Base-by-base conservation (phyloP, 1,140 invertebrate genomes). In the Ectropis grisescens region DNA sequence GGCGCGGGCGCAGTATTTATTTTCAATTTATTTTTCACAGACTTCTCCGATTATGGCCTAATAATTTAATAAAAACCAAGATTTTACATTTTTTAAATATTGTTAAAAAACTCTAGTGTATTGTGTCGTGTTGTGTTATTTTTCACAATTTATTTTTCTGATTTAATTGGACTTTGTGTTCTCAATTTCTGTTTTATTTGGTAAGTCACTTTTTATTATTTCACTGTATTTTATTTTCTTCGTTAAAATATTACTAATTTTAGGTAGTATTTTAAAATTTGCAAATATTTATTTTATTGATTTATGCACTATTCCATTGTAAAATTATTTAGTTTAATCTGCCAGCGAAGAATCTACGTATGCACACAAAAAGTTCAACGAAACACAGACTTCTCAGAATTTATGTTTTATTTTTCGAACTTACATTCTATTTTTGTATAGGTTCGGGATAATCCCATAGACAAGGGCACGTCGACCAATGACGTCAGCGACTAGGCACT, bases 401-500 rank as follows among this genome's bases (percentile, higher is more conserved):
- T 47, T 35, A 25, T 36, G 29, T 38, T 51, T 37, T 47, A 40
- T 33, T 13, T 40, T 33, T 46, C 26, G n/a, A n/a, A n/a, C n/a
- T n/a, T n/a, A n/a, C n/a, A n/a, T n/a, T n/a, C n/a, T 19, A 19
- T 19, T 19, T 19, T 19, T 19, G 39, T 47, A 58, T 52, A 35
- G 32, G n/a, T n/a, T n/a, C n/a, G n/a, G 31, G 58, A 53, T 48
- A 56, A 54, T 49, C 58, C 42, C 37, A 61, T 71, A 72, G 60
- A 61, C 52, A 69, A 74, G 68, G 64, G 67, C 70, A 78, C 68
- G 62, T 76, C 70, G 68, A 66, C 58, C 58, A 45, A 61, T 80
- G 75, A 80, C 72, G 75, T 80, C 75, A 80, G 64, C 52, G 41
- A 54, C 64, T 78, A 78, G 72, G 58, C 56, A 80, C 72, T 80